A percentile compares a stretch with the other conserved stretches of the same genome.
These are phyloP conservation scores for Centropristis striata DNA, from an alignment of 2,113 vertebrate genomes.

Conservation along the genomic window DNA sequence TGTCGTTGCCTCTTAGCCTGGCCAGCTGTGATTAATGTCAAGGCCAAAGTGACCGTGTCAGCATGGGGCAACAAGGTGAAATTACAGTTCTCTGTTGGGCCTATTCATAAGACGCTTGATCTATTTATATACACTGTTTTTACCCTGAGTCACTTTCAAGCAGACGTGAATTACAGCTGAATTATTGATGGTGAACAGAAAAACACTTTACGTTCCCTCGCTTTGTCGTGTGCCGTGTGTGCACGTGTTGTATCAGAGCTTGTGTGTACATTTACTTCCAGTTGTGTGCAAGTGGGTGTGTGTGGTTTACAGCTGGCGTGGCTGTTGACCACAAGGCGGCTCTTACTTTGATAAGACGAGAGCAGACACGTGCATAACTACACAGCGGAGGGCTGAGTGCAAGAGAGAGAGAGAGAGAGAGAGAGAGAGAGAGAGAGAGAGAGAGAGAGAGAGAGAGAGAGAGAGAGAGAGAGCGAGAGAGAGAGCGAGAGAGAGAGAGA, in stretches of 20 bases:
- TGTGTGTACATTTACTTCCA: conserved; percentile 3
- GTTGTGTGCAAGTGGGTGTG: not conserved
- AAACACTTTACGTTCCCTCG: conserved; percentile 4
- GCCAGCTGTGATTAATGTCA: conserved; percentile 20
- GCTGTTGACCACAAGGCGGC: conserved; percentile 31
- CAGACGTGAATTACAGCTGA: conserved; percentile 42
- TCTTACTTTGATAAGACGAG: conserved; percentile 43
- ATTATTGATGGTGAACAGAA: conserved; percentile 62
- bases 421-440: too few relatives aligned
- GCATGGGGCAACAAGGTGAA: conserved; percentile 1
- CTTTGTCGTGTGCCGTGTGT: conserved; percentile 7
- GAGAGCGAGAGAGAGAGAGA: not conserved
- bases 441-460: too few relatives aligned
- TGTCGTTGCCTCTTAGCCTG: conserved; percentile 3
- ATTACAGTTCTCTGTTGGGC: conserved; percentile 18
- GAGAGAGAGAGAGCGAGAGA: not conserved
- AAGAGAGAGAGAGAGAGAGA: not conserved
- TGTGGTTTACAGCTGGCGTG: conserved; percentile 9
- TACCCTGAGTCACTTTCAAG: conserved; percentile 48
- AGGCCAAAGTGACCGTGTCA: conserved; percentile 28
- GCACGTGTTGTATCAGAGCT: conserved; percentile 26
- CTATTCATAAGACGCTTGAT: conserved; percentile 30
- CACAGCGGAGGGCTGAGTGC: conserved; percentile 1
- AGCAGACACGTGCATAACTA: not conserved
- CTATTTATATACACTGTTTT: conserved; percentile 51